Conservation (phyloP, 2,888 invertebrate species). For the Keiferia lycopersicella region DNA sequence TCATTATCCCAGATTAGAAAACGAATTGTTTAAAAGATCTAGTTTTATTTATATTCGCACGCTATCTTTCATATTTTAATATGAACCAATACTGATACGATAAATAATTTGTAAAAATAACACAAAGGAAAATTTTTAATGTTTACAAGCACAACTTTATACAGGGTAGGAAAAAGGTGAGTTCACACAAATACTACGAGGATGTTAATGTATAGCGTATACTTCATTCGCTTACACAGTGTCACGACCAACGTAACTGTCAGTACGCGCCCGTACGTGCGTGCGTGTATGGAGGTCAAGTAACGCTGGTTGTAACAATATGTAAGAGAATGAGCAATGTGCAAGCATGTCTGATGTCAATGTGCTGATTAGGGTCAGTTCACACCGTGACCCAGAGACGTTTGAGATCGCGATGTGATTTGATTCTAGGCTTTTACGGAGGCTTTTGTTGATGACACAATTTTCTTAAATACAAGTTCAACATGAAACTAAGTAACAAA, state of each 20-base stretch:
- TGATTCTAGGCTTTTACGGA: background rate
- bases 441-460: background rate
- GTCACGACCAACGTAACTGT: no score
- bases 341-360: background rate
- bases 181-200: slow-evolving; percentile 37
- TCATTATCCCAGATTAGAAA: no score
- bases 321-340: no score
- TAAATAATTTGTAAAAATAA: slow-evolving; percentile 13
- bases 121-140: slow-evolving; percentile 10
- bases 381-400: background rate
- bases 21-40: no score
- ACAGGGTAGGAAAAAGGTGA: slow-evolving; percentile 73
- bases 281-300: no score
- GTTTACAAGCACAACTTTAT: slow-evolving; percentile 68
- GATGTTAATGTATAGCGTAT: background rate
- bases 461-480: no score
- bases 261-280: no score
- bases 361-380: background rate
- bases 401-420: background rate
- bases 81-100: background rate
- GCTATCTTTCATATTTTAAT: background rate
- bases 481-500: no score
- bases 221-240: no score
- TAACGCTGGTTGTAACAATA: no score
- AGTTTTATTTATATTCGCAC: no score